These are phyloP conservation scores for Physella acuta DNA, from an alignment of 1,140 invertebrate genomes.

Conservation along the genomic window DNA sequence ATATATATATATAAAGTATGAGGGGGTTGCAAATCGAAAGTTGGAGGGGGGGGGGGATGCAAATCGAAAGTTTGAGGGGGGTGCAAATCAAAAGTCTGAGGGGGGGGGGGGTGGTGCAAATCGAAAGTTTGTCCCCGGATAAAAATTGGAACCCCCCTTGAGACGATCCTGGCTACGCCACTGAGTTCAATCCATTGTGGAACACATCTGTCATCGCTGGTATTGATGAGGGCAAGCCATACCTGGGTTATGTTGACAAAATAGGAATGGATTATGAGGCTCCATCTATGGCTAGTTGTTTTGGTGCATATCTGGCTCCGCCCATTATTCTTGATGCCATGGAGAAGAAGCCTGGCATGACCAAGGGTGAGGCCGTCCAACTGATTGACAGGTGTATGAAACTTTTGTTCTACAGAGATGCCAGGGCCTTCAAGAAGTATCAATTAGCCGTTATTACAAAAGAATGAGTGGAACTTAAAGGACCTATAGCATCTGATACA, in stretches of 20 bases:
- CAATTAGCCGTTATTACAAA: constrained; percentile 72
- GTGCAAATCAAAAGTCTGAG: no score
- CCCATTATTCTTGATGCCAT: constrained; percentile 77
- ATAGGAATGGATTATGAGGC: constrained; percentile 87
- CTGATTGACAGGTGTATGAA: constrained; percentile 80
- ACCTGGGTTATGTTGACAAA: constrained; percentile 88
- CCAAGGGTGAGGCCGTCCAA: constrained; percentile 71
- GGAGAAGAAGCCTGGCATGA: constrained; percentile 69
- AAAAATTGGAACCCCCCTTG: no score
- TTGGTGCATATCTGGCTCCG: constrained; percentile 82
- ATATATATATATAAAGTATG: no score
- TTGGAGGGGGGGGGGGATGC: no score
- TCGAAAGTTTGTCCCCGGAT: no score
- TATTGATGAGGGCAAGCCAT: constrained; percentile 73
- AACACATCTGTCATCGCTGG: constrained; percentile 89
- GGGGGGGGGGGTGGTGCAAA: no score
- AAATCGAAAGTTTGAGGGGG: no score
- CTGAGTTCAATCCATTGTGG: no score
- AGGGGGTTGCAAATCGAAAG: no score
- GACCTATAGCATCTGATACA: constrained; percentile 67
- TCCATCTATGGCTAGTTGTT: constrained; percentile 82
- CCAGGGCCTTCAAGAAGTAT: constrained; percentile 78
- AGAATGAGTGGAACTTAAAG: constrained; percentile 68
- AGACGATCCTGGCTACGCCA: no score
- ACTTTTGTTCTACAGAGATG: constrained; percentile 90